phyloP scores from a whole-genome alignment of 2,113 vertebrate species.

The Cyrtonyx montezumae region DNA sequence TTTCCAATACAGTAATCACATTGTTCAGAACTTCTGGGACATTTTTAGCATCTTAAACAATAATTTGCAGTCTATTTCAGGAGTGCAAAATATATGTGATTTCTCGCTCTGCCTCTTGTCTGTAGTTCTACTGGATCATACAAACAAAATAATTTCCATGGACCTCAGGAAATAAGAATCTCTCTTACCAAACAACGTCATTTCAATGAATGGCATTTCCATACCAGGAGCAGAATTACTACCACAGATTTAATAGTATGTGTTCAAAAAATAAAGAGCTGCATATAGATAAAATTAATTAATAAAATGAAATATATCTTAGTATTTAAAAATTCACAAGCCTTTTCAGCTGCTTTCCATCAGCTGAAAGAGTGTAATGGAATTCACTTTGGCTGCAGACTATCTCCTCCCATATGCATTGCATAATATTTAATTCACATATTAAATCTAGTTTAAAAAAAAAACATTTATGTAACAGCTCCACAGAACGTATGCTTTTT shows the following conservation, averaged over 20 bases:
- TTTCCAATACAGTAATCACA: background rate
- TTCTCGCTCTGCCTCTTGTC: background rate
- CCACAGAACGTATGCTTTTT: background rate
- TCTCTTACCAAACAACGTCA: background rate
- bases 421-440: background rate
- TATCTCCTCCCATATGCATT: background rate
- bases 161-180: background rate
- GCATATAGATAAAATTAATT: background rate
- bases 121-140: background rate
- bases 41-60: background rate
- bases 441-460: background rate
- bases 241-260: background rate
- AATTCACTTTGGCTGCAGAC: background rate
- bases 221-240: background rate
- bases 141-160: background rate
- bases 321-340: background rate
- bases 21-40: rapidly evolving
- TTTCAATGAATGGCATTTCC: background rate
- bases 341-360: background rate
- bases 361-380: background rate
- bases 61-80: background rate
- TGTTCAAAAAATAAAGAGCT: background rate
- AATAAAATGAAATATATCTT: background rate
- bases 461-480: background rate
- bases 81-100: background rate